Conservation (phyloP, 2,113 vertebrate genomes). For the Triplophysa dalaica region DNA sequence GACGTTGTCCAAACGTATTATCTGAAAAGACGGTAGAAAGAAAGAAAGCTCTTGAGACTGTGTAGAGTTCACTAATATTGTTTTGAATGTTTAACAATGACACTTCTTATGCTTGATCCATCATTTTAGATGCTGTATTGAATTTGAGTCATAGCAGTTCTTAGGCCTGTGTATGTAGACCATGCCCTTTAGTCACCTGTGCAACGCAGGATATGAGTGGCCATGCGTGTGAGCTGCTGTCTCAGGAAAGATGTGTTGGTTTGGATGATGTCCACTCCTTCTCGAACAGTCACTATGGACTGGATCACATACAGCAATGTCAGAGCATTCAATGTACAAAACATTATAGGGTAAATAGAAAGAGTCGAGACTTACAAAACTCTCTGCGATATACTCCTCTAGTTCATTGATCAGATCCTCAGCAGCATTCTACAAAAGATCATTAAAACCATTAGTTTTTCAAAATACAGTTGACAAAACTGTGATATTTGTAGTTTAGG, state of each 20-base stretch:
- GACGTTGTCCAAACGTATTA: slow-evolving; percentile 80
- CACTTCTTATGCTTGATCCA: too few relatives aligned
- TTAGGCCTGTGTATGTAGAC: not conserved
- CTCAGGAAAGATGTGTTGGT: slow-evolving; percentile 88
- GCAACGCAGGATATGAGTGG: slow-evolving; percentile 85
- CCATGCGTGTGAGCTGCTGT: slow-evolving; percentile 84
- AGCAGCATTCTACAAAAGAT: slow-evolving; percentile 70
- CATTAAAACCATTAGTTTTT: not conserved
- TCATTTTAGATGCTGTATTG: too few relatives aligned
- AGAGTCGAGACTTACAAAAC: slow-evolving; percentile 79
- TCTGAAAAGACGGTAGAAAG: slow-evolving; percentile 66
- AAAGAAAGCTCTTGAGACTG: not conserved
- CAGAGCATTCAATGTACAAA: not conserved
- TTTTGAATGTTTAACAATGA: too few relatives aligned
- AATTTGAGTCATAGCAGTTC: not conserved
- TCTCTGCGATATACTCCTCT: slow-evolving; percentile 85
- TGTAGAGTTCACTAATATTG: too few relatives aligned
- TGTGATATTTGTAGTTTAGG: too few relatives aligned
- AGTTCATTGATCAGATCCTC: slow-evolving; percentile 80
- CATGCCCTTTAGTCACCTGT: slow-evolving; percentile 67
- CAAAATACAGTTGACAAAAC: not conserved
- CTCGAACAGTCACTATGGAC: slow-evolving; percentile 83
- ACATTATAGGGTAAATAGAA: not conserved
- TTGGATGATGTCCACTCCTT: slow-evolving; percentile 83
- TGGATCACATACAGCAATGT: slow-evolving; percentile 55